Percentiles rank a stretch among this genome's conserved stretches.
Conservation (phyloP, 2,113 vertebrate genomes). For the Thunnus maccoyii region DNA sequence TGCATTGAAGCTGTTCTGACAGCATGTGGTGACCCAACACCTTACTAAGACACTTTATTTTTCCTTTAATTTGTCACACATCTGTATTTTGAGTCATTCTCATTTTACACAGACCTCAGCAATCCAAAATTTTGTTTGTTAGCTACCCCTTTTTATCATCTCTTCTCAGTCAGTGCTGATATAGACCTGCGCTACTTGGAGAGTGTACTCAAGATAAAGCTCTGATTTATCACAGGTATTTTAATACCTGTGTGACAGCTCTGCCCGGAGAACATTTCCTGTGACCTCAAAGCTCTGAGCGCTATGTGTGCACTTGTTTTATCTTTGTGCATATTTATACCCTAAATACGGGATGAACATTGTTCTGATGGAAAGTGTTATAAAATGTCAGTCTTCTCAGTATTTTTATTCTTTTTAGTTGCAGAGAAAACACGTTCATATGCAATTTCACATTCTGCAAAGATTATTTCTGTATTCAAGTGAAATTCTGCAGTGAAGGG, state of each 20-base stretch:
- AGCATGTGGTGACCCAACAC: too few species aligned
- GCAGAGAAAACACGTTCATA: neutral
- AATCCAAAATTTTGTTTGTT: too few species aligned
- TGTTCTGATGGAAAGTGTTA: neutral
- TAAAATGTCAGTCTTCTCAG: neutral
- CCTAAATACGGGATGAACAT: neutral
- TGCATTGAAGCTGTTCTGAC: too few species aligned
- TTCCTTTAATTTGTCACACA: too few species aligned
- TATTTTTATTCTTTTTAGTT: neutral
- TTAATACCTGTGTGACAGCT: neutral
- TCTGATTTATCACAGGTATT: neutral
- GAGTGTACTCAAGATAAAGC: neutral
- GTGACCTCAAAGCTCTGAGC: neutral
- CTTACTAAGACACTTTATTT: too few species aligned
- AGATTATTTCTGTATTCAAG: constrained; percentile 2
- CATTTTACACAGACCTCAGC: too few species aligned
- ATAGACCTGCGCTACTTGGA: too few species aligned
- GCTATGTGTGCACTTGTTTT: neutral
- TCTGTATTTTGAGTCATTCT: too few species aligned
- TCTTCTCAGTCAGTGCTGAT: neutral
- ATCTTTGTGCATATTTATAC: neutral
- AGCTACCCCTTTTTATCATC: too few species aligned
- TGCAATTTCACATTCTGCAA: neutral
- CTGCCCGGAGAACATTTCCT: neutral
- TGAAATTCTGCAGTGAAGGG: constrained; percentile 26